phyloP scores from a whole-genome alignment of 2,113 vertebrate species.

The Ginglymostoma cirratum region DNA sequence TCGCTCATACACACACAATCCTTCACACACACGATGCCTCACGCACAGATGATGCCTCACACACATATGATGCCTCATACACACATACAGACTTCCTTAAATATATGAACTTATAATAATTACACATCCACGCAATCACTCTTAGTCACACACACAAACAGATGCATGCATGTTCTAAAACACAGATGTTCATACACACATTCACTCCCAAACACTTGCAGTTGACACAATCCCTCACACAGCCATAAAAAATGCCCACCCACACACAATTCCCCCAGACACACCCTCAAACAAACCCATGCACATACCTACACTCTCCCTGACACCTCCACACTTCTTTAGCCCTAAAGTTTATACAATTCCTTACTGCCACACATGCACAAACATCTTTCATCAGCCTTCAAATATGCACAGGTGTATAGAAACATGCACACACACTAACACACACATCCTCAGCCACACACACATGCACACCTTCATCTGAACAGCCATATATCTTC shows the following conservation, averaged over 20 bases:
- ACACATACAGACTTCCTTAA: not conserved
- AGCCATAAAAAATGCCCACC: not conserved
- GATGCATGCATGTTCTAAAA: not conserved
- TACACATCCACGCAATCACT: not conserved
- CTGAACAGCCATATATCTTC: not conserved
- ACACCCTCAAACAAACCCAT: not conserved
- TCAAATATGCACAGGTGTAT: not conserved
- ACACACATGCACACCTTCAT: not conserved
- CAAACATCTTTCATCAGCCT: no score
- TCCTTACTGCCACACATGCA: not conserved
- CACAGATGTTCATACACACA: not conserved
- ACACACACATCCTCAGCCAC: not conserved
- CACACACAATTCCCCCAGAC: not conserved
- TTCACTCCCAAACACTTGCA: not conserved
- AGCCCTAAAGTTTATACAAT: not conserved
- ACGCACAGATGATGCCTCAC: not conserved
- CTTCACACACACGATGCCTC: not conserved
- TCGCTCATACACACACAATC: not conserved
- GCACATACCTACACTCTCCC: not conserved
- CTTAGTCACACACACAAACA: not conserved
- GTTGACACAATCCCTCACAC: not conserved
- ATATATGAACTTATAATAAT: not conserved
- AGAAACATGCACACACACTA: not conserved
- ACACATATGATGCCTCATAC: not conserved
- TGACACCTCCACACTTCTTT: not conserved